Conservation (phyloP, 2,888 invertebrate species). For the Masnerella sp. region DNA sequence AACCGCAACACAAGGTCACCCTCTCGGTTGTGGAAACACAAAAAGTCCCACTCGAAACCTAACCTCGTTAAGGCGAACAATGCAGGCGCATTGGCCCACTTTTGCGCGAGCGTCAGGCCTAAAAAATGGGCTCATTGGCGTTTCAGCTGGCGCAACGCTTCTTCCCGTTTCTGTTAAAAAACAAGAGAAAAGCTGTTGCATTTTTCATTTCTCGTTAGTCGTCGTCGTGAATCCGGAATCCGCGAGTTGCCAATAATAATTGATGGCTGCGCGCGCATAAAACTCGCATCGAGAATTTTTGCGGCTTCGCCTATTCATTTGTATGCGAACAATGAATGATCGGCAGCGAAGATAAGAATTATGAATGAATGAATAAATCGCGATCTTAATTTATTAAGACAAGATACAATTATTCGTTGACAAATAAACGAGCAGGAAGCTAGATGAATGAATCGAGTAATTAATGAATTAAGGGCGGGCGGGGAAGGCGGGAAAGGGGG, state of each 20-base stretch:
- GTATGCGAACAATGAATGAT: constrained; percentile 39
- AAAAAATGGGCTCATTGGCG: too few relatives aligned
- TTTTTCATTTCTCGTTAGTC: too few relatives aligned
- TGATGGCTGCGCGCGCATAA: not conserved
- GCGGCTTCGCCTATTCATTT: constrained; percentile 9
- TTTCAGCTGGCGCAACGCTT: too few relatives aligned
- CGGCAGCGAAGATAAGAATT: constrained; percentile 34
- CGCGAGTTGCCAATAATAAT: not conserved
- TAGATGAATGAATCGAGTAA: constrained; percentile 59
- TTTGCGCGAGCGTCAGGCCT: too few relatives aligned
- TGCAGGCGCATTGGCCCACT: too few relatives aligned
- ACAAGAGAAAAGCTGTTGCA: too few relatives aligned
- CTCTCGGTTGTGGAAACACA: too few relatives aligned
- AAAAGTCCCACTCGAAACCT: too few relatives aligned
- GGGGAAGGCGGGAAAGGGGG: constrained; percentile 36
- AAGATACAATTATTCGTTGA: constrained; percentile 55
- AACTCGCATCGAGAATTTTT: constrained; percentile 10
- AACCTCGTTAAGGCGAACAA: too few relatives aligned
- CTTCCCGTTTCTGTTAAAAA: too few relatives aligned
- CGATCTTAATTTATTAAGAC: constrained; percentile 50
- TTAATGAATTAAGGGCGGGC: constrained; percentile 54
- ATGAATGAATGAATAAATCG: constrained; percentile 55
- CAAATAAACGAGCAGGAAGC: constrained; percentile 53
- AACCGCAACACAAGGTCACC: too few relatives aligned
- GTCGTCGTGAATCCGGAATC: too few relatives aligned